Percentiles rank a stretch among this genome's conserved stretches.
These are phyloP conservation scores for Thinocorus orbignyianus DNA, from an alignment of 2,113 vertebrate genomes.

Conservation along the genomic window DNA sequence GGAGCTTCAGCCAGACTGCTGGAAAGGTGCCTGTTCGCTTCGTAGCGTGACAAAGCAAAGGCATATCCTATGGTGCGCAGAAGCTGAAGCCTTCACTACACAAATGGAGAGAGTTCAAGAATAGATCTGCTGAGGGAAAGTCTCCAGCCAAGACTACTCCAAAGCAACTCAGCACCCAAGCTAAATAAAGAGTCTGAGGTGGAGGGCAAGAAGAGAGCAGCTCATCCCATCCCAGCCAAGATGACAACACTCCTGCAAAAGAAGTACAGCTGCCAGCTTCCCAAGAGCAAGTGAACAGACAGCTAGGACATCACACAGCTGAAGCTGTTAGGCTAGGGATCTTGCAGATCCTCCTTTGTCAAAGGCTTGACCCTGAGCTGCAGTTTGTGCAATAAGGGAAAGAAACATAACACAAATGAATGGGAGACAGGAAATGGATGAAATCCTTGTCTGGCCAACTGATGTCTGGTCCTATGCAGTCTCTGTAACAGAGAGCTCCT, in stretches of 20 bases:
- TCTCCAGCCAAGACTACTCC: not conserved
- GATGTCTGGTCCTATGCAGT: not conserved
- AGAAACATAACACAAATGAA: not conserved
- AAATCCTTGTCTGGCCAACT: slow-evolving; percentile 1
- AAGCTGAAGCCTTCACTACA: not conserved
- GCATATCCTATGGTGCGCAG: not conserved
- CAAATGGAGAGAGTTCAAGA: not conserved
- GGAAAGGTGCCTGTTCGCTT: not conserved
- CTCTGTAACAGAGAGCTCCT: not conserved
- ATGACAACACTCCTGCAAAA: not conserved
- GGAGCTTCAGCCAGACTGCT: not conserved
- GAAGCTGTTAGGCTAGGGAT: not conserved
- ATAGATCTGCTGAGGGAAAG: not conserved
- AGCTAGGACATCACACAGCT: not conserved
- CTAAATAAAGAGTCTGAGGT: slow-evolving; percentile 1
- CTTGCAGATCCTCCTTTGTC: not conserved
- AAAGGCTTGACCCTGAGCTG: slow-evolving; percentile 6
- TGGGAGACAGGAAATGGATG: slow-evolving; percentile 37
- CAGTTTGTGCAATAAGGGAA: not conserved
- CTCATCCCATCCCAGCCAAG: not conserved
- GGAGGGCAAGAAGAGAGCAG: not conserved
- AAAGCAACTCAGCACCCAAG: slow-evolving; percentile 13
- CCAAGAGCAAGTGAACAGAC: not conserved
- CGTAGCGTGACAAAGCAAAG: not conserved
- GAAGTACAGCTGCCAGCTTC: not conserved